Evolutionary conservation across 2,797 vertebrate species (phyloP).

Genomic region (Pangasius sanitwongsei): DNA sequence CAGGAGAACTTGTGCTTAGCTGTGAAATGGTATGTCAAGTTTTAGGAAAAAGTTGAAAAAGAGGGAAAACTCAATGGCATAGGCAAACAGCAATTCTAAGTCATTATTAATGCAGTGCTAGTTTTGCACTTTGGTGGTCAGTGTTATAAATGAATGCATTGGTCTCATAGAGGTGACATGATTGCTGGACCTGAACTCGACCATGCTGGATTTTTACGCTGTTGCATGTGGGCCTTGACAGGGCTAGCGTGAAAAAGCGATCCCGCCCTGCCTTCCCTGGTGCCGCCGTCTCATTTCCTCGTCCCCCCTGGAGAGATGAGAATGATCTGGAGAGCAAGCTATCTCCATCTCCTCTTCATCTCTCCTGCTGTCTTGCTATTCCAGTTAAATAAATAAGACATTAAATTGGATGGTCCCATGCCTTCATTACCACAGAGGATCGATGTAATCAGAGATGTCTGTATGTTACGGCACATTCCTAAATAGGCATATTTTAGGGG

Average conservation of each 20-base stretch:
- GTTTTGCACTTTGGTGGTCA: neutral
- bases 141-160: neutral
- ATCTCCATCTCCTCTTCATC: conserved; percentile 81
- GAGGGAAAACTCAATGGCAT: neutral
- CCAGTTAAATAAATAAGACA: conserved; percentile 84
- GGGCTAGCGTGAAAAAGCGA: conserved; percentile 69
- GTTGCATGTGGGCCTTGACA: conserved; percentile 57
- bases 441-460: conserved; percentile 78
- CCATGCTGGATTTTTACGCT: conserved; percentile 36
- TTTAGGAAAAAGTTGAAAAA: conserved; percentile 8
- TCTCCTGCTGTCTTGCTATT: conserved; percentile 69
- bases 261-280: conserved; percentile 70
- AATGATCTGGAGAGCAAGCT: conserved; percentile 64
- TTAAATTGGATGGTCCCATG: conserved; percentile 75
- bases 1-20: conserved; percentile 23
- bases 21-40: conserved; percentile 23
- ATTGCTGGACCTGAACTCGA: neutral
- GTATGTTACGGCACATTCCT: conserved; percentile 70
- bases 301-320: conserved; percentile 65
- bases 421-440: conserved; percentile 75
- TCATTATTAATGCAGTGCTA: neutral
- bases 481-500: conserved; percentile 67
- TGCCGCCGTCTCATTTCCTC: conserved; percentile 76
- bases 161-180: neutral
- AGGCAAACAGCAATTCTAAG: too few species aligned